These are phyloP conservation scores for Cavia porcellus DNA, from an alignment of 2,113 vertebrate species.

Conservation along the genomic window DNA sequence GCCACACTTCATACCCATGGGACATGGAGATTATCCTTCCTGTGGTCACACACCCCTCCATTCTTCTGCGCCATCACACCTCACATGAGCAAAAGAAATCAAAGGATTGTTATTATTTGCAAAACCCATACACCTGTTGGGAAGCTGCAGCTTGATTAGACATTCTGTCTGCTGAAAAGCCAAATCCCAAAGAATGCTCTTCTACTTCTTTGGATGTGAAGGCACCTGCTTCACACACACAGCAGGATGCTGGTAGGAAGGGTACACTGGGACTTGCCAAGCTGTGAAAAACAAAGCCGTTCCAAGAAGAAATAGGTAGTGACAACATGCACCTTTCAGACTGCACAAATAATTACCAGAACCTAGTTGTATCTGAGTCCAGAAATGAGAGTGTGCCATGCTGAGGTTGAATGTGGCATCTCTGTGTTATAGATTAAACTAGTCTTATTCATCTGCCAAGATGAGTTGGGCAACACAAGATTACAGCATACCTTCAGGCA, in stretches of 20 bases:
- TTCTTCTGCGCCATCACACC: background rate
- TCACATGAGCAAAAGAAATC: background rate
- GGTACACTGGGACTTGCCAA: background rate
- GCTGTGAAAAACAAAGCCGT: background rate
- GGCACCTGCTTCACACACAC: conserved; percentile 43
- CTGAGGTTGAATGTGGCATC: background rate
- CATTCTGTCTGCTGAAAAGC: background rate
- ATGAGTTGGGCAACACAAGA: conserved; percentile 29
- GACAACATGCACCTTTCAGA: background rate
- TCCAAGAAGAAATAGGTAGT: conserved; percentile 64
- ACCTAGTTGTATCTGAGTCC: conserved; percentile 25
- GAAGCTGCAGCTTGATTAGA: conserved; percentile 24
- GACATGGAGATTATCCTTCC: background rate
- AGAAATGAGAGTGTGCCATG: conserved; percentile 25
- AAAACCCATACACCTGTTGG: background rate
- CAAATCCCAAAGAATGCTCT: background rate
- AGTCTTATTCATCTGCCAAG: conserved; percentile 52
- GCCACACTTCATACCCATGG: background rate
- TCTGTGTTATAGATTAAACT: conserved; percentile 23
- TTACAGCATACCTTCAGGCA: conserved; percentile 45
- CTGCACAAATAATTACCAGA: conserved; percentile 46
- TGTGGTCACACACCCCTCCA: background rate
- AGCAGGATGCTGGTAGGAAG: background rate
- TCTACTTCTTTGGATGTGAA: conserved; percentile 51
- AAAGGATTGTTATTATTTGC: background rate